Conservation (phyloP, 2,888 invertebrate species). For the Orthonevra nobilis region DNA sequence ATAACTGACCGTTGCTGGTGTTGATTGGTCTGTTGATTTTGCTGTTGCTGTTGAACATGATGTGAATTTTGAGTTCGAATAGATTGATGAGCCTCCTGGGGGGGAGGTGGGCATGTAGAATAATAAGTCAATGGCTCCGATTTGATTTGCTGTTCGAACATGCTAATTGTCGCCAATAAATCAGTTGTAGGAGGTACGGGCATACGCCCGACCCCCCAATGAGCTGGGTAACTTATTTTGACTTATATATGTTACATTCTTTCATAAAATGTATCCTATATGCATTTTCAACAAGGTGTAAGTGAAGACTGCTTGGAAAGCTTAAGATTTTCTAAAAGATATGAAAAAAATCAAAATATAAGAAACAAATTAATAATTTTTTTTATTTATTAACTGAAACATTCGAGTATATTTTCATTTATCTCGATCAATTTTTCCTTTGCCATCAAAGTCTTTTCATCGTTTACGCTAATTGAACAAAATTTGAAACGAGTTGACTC, state of each 20-base stretch:
- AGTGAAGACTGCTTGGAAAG: constrained; percentile 16
- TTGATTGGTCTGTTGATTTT: constrained; percentile 72
- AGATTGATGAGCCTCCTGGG: constrained; percentile 73
- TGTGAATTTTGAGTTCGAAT: constrained; percentile 75
- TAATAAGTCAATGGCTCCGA: constrained; percentile 86
- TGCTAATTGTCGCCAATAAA: constrained; percentile 84
- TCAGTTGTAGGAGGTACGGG: constrained; percentile 84
- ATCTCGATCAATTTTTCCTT: no score
- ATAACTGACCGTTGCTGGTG: constrained; percentile 76
- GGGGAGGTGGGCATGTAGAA: constrained; percentile 78
- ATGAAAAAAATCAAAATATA: constrained; percentile 10
- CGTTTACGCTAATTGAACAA: no score
- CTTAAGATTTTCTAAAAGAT: constrained; percentile 34
- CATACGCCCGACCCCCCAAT: constrained; percentile 84
- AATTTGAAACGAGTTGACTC: no score
- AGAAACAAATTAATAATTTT: neutral
- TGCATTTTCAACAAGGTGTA: constrained; percentile 28
- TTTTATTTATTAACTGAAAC: no score
- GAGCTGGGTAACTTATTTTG: constrained; percentile 84
- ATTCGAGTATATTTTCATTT: no score
- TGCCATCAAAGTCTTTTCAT: no score
- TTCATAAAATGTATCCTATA: constrained; percentile 51
- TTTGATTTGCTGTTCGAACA: constrained; percentile 87
- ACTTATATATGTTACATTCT: constrained; percentile 68
- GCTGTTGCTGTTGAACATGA: constrained; percentile 78